A percentile compares a stretch with the other conserved stretches of the same genome.
Evolutionary conservation across 2,797 vertebrate genomes (phyloP).

Genomic region (Philypnodon macrostomus): DNA sequence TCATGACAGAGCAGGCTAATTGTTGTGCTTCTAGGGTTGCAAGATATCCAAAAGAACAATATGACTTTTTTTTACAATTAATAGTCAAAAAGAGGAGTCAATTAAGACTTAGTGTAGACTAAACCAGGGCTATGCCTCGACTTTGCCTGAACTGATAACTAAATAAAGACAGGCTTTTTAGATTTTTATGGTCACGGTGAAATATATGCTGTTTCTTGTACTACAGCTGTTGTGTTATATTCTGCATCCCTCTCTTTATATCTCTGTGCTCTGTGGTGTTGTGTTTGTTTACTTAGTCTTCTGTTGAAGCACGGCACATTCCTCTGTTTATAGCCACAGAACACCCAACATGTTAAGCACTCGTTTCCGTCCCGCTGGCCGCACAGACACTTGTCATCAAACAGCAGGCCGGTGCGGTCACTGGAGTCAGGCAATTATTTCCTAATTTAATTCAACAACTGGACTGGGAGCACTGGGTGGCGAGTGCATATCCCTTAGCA

Average conservation of each 20-base stretch:
- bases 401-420: conserved; percentile 28
- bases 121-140: no score
- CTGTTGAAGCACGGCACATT: conserved; percentile 47
- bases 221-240: no score
- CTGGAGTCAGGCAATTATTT: conserved; percentile 31
- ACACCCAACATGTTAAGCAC: conserved; percentile 36
- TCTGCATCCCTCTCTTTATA: conserved; percentile 26
- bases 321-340: conserved; percentile 53
- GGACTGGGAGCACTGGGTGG: conserved; percentile 17
- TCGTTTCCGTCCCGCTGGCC: conserved; percentile 33
- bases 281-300: conserved; percentile 46
- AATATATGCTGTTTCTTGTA: no score
- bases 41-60: no score
- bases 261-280: conserved; percentile 26
- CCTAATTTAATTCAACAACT: conserved; percentile 33
- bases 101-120: no score
- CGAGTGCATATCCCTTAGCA: conserved; percentile 21
- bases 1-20: conserved; percentile 38
- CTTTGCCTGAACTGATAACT: no score
- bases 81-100: no score
- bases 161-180: no score
- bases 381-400: conserved; percentile 40
- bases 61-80: no score
- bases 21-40: conserved; percentile 10
- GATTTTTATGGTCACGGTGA: not conserved